Evolutionary conservation across 2,113 vertebrate species (phyloP).

Genomic region (Scalopus aquaticus): DNA sequence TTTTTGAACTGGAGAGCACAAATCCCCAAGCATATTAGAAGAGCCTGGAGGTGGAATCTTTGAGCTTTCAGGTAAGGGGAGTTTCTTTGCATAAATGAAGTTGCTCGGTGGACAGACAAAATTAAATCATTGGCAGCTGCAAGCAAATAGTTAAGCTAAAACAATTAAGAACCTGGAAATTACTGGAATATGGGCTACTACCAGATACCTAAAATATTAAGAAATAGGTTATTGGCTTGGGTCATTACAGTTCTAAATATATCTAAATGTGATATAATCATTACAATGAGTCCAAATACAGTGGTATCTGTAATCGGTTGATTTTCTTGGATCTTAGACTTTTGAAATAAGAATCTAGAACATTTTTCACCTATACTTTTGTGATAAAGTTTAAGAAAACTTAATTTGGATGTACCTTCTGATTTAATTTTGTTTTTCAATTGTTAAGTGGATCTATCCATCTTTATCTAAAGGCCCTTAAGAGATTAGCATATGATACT

Average conservation of each 20-base stretch:
- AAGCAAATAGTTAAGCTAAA: neutral
- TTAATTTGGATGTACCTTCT: neutral
- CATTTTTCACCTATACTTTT: neutral
- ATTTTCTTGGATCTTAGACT: neutral
- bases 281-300: neutral
- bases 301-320: neutral
- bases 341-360: neutral
- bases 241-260: neutral
- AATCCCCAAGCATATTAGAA: neutral
- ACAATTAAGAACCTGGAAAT: neutral
- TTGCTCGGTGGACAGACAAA: neutral
- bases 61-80: no score
- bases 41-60: neutral
- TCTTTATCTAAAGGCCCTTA: neutral
- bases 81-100: neutral
- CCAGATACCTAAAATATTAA: neutral
- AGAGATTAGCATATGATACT: neutral
- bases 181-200: neutral
- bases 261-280: neutral
- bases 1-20: neutral
- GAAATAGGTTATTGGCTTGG: neutral
- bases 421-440: neutral
- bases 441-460: neutral
- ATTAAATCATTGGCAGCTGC: neutral
- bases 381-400: neutral